These are phyloP conservation scores for Dryas iulia DNA, from an alignment of 1,140 invertebrate genomes.

Conservation along the genomic window DNA sequence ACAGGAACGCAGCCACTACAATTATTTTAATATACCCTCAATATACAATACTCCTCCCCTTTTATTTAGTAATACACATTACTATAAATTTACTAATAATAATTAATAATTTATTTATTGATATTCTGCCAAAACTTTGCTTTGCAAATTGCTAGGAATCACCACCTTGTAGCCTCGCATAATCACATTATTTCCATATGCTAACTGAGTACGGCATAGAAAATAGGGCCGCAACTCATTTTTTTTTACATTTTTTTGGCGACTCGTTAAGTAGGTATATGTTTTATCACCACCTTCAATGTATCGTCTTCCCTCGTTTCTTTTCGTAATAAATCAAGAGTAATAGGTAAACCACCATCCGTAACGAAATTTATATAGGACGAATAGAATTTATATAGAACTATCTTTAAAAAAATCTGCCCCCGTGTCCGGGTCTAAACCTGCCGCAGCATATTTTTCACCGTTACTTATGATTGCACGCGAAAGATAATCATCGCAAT, in stretches of 20 bases:
- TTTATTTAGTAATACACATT: no score
- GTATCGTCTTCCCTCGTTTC: neutral
- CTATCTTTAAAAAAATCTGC: neutral
- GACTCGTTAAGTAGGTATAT: neutral
- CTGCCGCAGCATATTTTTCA: no score
- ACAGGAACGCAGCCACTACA: no score
- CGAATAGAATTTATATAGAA: no score
- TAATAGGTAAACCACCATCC: neutral
- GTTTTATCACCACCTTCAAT: neutral
- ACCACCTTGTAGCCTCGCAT: neutral
- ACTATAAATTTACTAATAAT: no score
- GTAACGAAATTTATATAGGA: neutral
- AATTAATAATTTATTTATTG: no score
- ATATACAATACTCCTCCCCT: no score
- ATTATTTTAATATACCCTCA: no score
- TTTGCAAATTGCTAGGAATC: neutral
- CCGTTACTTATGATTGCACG: no score
- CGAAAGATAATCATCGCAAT: constrained; percentile 39
- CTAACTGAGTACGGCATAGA: neutral
- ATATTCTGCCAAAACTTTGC: neutral
- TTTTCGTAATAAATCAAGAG: neutral
- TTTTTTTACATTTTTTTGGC: neutral
- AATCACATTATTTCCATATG: neutral
- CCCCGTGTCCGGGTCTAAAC: neutral
- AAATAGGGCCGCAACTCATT: neutral